Evolutionary conservation across 1,140 invertebrate genomes (phyloP).

Genomic region (Mya arenaria): DNA sequence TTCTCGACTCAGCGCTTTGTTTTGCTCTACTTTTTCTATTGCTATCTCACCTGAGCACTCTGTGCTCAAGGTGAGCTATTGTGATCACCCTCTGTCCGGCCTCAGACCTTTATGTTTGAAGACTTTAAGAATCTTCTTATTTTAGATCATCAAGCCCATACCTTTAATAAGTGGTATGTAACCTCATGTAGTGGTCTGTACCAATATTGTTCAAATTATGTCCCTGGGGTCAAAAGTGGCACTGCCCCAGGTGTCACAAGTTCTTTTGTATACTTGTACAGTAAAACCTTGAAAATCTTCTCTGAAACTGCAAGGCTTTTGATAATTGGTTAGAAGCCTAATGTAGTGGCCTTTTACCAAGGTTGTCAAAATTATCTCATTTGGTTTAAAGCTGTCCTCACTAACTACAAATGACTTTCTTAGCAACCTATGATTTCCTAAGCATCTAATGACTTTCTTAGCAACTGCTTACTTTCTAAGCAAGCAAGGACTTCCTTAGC

Average conservation of each 20-base stretch:
- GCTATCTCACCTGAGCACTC: neutral
- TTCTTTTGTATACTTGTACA: neutral
- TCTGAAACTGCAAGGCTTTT: neutral
- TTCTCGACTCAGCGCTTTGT: neutral
- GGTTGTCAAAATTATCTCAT: neutral
- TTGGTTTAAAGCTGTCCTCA: neutral
- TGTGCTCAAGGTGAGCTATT: neutral
- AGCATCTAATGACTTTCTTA: neutral
- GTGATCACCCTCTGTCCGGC: neutral
- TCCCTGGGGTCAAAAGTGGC: neutral
- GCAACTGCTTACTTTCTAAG: neutral
- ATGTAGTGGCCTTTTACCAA: neutral
- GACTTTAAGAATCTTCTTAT: too few relatives aligned
- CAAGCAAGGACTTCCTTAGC: neutral
- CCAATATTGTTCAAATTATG: neutral
- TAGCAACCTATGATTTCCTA: neutral
- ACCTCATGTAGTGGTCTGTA: neutral
- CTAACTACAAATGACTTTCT: neutral
- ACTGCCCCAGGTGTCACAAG: neutral
- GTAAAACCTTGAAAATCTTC: neutral
- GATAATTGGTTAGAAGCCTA: neutral
- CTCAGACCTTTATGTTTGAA: neutral
- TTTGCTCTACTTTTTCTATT: neutral
- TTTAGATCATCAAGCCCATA: too few relatives aligned
- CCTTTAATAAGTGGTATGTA: neutral